Conservation (phyloP, 2,888 invertebrate species). For the Rambutsinella grinnellia region DNA sequence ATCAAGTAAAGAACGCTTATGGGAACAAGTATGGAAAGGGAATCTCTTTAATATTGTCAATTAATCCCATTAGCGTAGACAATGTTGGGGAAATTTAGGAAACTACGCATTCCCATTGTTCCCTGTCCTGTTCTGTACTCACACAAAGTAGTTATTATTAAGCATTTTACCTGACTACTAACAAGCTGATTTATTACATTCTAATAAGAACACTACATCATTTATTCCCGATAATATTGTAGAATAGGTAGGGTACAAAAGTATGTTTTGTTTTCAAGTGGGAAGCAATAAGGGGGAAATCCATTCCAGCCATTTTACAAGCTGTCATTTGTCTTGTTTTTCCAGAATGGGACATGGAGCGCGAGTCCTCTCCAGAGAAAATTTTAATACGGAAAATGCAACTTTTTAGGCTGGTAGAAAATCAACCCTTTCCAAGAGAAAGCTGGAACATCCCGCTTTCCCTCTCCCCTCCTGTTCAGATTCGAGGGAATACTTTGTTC, state of each 20-base stretch:
- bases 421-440: background rate
- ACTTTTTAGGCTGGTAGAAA: constrained; percentile 14
- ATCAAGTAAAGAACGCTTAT: background rate
- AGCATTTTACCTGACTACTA: background rate
- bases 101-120: background rate
- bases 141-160: background rate
- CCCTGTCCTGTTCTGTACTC: background rate
- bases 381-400: too few species aligned
- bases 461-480: background rate
- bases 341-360: background rate
- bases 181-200: constrained; percentile 36
- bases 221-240: background rate
- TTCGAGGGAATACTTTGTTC: background rate
- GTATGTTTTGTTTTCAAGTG: constrained; percentile 16
- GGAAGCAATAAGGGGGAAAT: background rate
- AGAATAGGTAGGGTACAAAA: background rate
- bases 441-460: constrained; percentile 3
- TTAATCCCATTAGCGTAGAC: constrained; percentile 35
- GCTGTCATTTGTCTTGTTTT: constrained; percentile 38
- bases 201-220: constrained; percentile 9
- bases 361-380: constrained; percentile 25
- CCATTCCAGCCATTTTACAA: constrained; percentile 21
- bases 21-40: background rate
- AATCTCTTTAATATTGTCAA: constrained; percentile 38
- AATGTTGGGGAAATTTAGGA: too few species aligned